Base-by-base conservation (phyloP, 2,888 invertebrate species). In the Latrodectus hesperus region DNA sequence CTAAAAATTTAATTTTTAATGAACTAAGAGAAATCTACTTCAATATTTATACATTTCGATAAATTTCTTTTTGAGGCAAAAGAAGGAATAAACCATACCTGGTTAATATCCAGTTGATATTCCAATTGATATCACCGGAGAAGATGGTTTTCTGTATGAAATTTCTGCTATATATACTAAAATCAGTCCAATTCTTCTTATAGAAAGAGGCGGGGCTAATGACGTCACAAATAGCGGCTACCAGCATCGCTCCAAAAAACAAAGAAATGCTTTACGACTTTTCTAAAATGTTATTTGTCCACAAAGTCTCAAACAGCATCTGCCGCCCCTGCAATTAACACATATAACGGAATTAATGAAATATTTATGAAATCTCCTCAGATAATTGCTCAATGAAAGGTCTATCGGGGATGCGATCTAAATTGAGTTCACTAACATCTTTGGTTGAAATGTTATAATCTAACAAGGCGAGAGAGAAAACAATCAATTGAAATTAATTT, bases 291-390 rank as follows among this genome's bases (percentile, higher is more conserved):
- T 14, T 16, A 51, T 51, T 51, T 60, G 51, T 12, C 22, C 49
- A 76, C 76, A 16, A 60, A 55, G 17, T 74, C 38, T 74, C 74
- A 26, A 26, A 60, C 9, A 16, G 22, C 78, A 78, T 68, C 79
- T 70, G 51, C 52, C 65, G n/a, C 53, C 17, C 51, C 60, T 9
- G 53, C 49, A 65, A 72, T 72, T 65, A 52, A 26, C 12, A 26
- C 12, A 52, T 64, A 70, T 11, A 52, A 51, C 22, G 60, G 65
- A 70, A 68, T 26, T 16, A 17, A 76, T 76, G 83, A 55, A 70
- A 70, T 83, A 83, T 76, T 83, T 75, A 83, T 83, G 83, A 83
- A 49, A 72, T 52, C 38, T 82, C 82, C 82, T 75, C 53, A 53
- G 17, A 17, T 22, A 68, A 82, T 67, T 26, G 55, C 60, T 72